Percentiles rank a stretch among this genome's conserved stretches.
Conservation (phyloP, 2,888 invertebrate species). For the Mythimna impura region DNA sequence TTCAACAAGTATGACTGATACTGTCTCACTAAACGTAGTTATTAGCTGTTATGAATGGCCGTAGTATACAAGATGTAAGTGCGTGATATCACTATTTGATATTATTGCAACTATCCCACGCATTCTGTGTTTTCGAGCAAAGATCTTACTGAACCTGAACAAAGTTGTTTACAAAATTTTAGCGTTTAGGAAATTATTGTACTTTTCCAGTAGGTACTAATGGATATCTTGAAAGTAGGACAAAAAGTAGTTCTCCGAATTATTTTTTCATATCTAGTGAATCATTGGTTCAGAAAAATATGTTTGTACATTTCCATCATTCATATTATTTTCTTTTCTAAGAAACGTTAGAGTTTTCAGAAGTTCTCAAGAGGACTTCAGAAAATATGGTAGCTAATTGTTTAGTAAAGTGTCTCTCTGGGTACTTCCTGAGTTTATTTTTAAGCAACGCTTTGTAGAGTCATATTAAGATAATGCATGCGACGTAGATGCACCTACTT, state of each 20-base stretch:
- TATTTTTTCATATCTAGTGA: neutral
- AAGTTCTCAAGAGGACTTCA: neutral
- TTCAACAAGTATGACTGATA: constrained; percentile 11
- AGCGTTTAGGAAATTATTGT: constrained; percentile 43
- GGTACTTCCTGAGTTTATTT: neutral
- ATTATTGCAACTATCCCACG: no score
- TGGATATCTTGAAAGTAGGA: constrained; percentile 8
- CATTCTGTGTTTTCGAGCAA: no score
- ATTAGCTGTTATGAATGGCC: constrained; percentile 6
- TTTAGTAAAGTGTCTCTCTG: neutral
- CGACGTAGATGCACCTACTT: neutral
- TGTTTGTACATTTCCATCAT: neutral
- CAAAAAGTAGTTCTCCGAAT: neutral
- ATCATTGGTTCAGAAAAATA: constrained; percentile 1
- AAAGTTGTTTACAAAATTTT: constrained; percentile 52
- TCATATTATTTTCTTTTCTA: neutral
- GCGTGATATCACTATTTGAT: constrained; percentile 7
- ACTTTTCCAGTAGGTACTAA: constrained; percentile 2
- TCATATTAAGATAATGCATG: constrained; percentile 5
- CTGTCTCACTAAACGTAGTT: constrained; percentile 12
- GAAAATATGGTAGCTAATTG: neutral
- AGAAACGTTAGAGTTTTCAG: constrained; percentile 1
- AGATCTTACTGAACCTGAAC: neutral
- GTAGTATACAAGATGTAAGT: neutral
- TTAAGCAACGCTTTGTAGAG: neutral